Percentiles rank a stretch among this genome's conserved stretches.
phyloP scores from a whole-genome alignment of 2,113 vertebrate species.

The Lepus europaeus region DNA sequence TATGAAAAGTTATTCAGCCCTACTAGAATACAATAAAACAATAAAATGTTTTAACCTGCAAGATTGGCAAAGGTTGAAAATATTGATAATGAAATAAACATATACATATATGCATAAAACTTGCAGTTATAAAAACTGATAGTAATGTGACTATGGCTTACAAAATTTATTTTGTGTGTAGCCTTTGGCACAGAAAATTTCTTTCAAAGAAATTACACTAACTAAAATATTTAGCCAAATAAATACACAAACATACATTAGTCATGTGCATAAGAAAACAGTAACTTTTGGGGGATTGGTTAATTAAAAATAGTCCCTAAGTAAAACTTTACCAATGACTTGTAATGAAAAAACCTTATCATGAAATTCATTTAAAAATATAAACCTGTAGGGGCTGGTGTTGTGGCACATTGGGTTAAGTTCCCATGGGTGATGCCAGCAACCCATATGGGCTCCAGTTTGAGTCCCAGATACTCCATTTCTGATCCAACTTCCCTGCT shows the following conservation, averaged over 20 bases:
- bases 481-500: no score
- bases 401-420: no score
- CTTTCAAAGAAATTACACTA: conserved; percentile 5
- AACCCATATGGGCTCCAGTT: no score
- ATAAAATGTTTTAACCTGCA: background rate
- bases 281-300: background rate
- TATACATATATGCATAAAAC: background rate
- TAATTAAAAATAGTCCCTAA: background rate
- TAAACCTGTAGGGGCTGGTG: background rate
- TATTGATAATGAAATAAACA: background rate
- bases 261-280: background rate
- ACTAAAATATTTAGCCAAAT: background rate
- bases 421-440: no score
- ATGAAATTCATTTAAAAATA: background rate
- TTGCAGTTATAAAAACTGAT: background rate
- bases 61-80: background rate
- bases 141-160: background rate
- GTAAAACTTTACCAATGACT: background rate
- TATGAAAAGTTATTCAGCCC: background rate
- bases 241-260: background rate
- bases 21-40: background rate
- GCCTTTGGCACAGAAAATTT: background rate
- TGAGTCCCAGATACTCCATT: no score
- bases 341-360: background rate
- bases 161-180: background rate